Conservation (phyloP, 2,888 invertebrate species). For the Noctua comes region DNA sequence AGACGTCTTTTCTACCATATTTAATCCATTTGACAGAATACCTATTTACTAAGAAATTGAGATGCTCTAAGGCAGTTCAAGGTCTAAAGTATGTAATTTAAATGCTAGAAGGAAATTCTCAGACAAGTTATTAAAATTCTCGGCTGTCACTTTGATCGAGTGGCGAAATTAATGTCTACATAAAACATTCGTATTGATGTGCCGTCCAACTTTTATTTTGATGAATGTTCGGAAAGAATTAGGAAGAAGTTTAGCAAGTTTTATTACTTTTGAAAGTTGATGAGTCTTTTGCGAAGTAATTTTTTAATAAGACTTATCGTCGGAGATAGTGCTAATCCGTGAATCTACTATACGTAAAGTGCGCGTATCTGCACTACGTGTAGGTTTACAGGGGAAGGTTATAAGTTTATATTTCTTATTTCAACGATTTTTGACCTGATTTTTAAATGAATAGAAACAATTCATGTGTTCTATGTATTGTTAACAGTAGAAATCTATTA, state of each 20-base stretch:
- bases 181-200: neutral
- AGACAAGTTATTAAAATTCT: slow-evolving; percentile 24
- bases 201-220: slow-evolving; percentile 18
- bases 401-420: too few relatives aligned
- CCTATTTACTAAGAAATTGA: neutral
- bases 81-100: neutral
- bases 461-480: too few relatives aligned
- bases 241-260: neutral
- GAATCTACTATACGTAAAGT: too few relatives aligned
- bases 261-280: slow-evolving; percentile 5
- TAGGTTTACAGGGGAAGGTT: too few relatives aligned
- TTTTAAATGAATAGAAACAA: too few relatives aligned
- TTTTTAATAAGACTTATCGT: neutral
- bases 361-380: too few relatives aligned
- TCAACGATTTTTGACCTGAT: too few relatives aligned
- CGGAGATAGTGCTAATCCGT: too few relatives aligned
- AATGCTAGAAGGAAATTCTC: slow-evolving; percentile 22
- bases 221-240: slow-evolving; percentile 19
- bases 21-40: neutral
- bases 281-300: neutral
- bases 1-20: neutral
- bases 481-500: too few relatives aligned
- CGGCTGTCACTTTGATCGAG: neutral
- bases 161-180: neutral
- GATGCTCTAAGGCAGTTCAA: neutral